Evolutionary conservation across 2,113 vertebrate species (phyloP).

Genomic region (Sapajus apella): DNA sequence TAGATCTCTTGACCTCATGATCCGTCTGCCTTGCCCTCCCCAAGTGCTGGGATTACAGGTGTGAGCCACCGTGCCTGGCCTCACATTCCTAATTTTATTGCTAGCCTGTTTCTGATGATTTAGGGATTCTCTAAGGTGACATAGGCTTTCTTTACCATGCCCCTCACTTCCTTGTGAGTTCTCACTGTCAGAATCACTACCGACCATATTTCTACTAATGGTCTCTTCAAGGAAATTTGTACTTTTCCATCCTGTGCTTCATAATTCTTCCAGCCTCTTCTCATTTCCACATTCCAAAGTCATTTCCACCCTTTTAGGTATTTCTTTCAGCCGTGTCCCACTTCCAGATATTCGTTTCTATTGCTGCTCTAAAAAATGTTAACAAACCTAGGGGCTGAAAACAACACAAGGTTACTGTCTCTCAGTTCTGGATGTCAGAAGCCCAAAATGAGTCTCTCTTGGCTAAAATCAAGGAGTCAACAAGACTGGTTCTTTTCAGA

Average conservation of each 20-base stretch:
- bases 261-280: background rate
- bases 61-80: rapidly evolving
- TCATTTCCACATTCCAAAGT: background rate
- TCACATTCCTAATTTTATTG: too few relatives aligned
- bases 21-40: rapidly evolving
- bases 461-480: background rate
- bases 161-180: background rate
- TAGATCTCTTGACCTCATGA: too few relatives aligned
- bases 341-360: background rate
- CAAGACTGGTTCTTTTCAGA: background rate
- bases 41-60: too few relatives aligned
- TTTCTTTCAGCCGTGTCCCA: background rate
- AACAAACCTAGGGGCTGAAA: background rate
- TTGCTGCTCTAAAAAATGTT: background rate
- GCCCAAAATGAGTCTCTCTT: background rate
- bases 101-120: background rate
- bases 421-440: background rate
- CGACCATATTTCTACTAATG: background rate
- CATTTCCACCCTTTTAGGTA: background rate
- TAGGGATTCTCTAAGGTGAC: background rate
- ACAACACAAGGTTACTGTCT: background rate
- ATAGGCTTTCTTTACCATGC: background rate
- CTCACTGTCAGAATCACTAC: background rate
- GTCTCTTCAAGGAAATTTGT: background rate
- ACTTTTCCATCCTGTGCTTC: background rate